phyloP scores from a whole-genome alignment of 2,888 invertebrate species.

The Ditylenchus weischeri region DNA sequence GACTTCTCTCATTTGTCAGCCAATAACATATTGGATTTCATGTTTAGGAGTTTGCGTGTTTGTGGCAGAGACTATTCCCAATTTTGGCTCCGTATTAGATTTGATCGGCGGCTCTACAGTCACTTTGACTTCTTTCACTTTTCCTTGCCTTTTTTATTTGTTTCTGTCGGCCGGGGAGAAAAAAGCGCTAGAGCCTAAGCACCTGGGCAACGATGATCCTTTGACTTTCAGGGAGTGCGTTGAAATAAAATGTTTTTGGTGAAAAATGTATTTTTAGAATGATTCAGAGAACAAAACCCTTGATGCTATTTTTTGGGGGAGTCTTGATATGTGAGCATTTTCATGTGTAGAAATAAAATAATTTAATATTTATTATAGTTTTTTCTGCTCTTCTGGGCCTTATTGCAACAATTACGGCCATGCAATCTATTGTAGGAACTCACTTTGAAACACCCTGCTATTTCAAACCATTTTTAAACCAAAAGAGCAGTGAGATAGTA shows the following conservation, averaged over 20 bases:
- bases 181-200: conserved; percentile 15
- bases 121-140: conserved; percentile 34
- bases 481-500: neutral
- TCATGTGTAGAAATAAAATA: neutral
- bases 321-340: neutral
- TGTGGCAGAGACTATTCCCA: conserved; percentile 34
- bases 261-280: neutral
- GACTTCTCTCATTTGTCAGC: no score
- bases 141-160: conserved; percentile 37
- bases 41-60: conserved; percentile 25
- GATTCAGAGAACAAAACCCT: conserved; percentile 2
- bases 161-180: conserved; percentile 32
- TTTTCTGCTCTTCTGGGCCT: conserved; percentile 9
- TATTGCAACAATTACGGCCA: conserved; percentile 11
- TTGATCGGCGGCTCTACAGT: conserved; percentile 35
- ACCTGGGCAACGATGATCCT: neutral
- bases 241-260: no score
- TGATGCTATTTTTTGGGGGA: neutral
- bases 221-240: neutral
- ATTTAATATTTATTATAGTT: conserved; percentile 5
- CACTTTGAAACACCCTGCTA: conserved; percentile 19
- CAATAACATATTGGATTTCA: no score
- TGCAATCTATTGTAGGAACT: conserved; percentile 8
- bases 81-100: conserved; percentile 39
- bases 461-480: neutral